phyloP scores from a whole-genome alignment of 1,140 invertebrate species.

The Neodiprion virginianus region DNA sequence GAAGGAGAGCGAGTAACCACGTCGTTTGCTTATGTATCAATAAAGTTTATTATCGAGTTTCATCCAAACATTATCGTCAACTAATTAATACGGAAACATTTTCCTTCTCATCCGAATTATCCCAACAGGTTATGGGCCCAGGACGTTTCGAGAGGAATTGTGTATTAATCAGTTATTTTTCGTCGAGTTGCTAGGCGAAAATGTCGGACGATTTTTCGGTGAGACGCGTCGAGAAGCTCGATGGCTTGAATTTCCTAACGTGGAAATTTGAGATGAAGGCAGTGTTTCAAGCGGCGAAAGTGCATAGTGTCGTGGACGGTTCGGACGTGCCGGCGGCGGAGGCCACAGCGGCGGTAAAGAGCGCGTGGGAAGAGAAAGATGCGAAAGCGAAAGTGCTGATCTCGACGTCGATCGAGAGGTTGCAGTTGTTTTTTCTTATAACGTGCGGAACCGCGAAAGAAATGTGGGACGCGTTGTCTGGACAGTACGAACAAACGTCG shows the following conservation, averaged over 20 bases:
- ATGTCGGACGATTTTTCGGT: constrained; percentile 16
- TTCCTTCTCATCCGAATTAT: too few relatives aligned
- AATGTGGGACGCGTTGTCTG: constrained; percentile 26
- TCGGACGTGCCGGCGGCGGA: background rate
- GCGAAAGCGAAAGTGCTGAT: constrained; percentile 25
- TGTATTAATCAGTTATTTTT: constrained; percentile 3
- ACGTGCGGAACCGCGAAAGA: constrained; percentile 24
- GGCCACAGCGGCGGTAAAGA: constrained; percentile 10
- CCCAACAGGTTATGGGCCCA: constrained; percentile 27
- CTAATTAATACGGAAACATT: too few relatives aligned
- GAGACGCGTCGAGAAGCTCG: constrained; percentile 11
- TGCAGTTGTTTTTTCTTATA: constrained; percentile 19
- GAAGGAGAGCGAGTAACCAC: too few relatives aligned
- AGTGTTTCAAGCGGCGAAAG: constrained; percentile 1
- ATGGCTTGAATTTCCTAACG: constrained; percentile 9
- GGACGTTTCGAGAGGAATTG: constrained; percentile 10
- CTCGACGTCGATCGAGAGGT: constrained; percentile 21
- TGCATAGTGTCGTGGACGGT: constrained; percentile 13
- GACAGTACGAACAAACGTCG: constrained; percentile 24
- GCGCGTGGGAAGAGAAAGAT: constrained; percentile 23
- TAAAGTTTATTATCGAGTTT: too few relatives aligned
- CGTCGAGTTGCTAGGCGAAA: background rate
- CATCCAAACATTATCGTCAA: too few relatives aligned
- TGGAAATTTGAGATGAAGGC: constrained; percentile 14
- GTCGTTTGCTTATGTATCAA: too few relatives aligned